These are phyloP conservation scores for rabbit (Oryctolagus cuniculus) DNA, from an alignment of 2,113 vertebrate genomes.

Conservation along the genomic window mOryCun1.1 NC_091433.1:136554001-136554500, in stretches of 20 bases:
- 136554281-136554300: neutral
- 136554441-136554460: neutral
- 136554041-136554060: neutral
- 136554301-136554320: conserved; percentile 46
- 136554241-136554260: neutral
- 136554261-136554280: neutral
- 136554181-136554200: neutral
- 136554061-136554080: neutral
- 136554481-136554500: neutral
- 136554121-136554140: neutral
- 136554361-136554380: conserved; percentile 11
- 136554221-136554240: no score
- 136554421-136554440: conserved; percentile 6
- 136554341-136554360: conserved; percentile 44
- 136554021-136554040: neutral
- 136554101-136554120: neutral
- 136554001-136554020: neutral
- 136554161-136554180: neutral
- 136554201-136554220: neutral
- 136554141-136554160: neutral
- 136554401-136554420: neutral
- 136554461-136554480: neutral
- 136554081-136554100: neutral
- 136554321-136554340: conserved; percentile 35
- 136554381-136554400: neutral